Conservation (phyloP, 2,113 vertebrate species). For the Pyrgilauda ruficollis region DNA sequence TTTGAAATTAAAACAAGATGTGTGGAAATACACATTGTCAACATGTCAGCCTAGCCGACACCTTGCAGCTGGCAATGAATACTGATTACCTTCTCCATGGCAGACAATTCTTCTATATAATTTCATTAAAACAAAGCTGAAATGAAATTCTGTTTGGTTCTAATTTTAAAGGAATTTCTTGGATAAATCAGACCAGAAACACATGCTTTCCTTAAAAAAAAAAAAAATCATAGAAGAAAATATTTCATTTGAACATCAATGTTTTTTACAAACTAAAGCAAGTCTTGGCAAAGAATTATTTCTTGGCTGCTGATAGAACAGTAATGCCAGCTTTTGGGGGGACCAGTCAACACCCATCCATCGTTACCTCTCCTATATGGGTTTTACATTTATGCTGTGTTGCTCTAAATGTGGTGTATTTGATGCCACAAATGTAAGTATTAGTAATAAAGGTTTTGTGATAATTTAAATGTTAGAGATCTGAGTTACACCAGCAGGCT, state of each 20-base stretch:
- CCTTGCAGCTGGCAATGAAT: conserved; percentile 30
- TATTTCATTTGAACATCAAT: neutral
- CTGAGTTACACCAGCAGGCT: neutral
- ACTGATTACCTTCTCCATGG: conserved; percentile 5
- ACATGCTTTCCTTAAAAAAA: neutral
- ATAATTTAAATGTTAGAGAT: neutral
- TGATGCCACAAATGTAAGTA: neutral
- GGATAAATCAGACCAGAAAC: neutral
- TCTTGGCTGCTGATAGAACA: neutral
- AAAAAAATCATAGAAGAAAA: neutral
- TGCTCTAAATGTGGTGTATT: neutral
- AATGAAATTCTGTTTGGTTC: neutral
- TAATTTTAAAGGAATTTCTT: neutral
- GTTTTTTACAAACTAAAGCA: neutral
- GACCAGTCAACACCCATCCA: neutral
- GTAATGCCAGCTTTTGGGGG: neutral
- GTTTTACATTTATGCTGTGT: neutral
- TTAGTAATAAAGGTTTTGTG: neutral
- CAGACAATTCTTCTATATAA: neutral
- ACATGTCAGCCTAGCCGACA: conserved; percentile 11
- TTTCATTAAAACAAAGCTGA: conserved; percentile 9
- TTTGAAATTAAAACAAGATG: conserved; percentile 28
- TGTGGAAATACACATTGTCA: conserved; percentile 47
- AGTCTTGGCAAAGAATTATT: neutral
- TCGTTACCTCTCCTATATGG: neutral